Base-by-base conservation (phyloP, 2,888 invertebrate species). In the Dermolepida albohirtum region DNA sequence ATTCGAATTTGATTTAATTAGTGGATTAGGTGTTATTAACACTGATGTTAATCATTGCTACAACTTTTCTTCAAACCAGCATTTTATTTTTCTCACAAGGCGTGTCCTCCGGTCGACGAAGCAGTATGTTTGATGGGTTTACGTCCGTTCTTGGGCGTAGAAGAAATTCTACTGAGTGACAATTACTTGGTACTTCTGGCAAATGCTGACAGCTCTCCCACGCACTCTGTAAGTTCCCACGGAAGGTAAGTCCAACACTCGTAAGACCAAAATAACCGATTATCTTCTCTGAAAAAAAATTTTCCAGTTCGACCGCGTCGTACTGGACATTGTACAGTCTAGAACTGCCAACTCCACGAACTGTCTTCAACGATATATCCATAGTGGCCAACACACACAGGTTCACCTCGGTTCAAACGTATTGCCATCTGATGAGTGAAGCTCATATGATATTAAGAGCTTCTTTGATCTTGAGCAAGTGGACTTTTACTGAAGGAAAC, bases 291-390 rank as follows among this genome's bases (percentile, higher is more conserved):
- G 11, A 40, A 16, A n/a, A 50, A 39, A 2, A 39, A n/a, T 39
- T 44, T 75, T 76, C 62, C 66, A 82, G 83, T 74, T 83, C 83
- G 0, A 81, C 78, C 17, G 77, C 80, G 1, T 75, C 81, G 11
- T 86, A 85, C 66, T 91, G 92, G 90, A 92, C 92, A 0, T 81
- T 92, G n/a, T 93, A 93, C 78, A 89, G 89, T 27, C 80, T 94
- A 52, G 88, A 88, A 72, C 81, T 90, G 66, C 92, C 92, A 0
- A 84, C 85, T 17, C 85, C 89, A 8, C 87, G 87, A 65, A 87
- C 87, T 69, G 82, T 92, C 7, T 91, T 91, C 77, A 86, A 87
- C 66, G 93, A 93, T 78, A 89, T 93, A 75, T 86, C 89, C 54
- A 87, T 89, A 71, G 87, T 91, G 41, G 92, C 90, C 0, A 87